Conservation (phyloP, 2,797 vertebrate genomes). For the Nannoperca australis region DNA sequence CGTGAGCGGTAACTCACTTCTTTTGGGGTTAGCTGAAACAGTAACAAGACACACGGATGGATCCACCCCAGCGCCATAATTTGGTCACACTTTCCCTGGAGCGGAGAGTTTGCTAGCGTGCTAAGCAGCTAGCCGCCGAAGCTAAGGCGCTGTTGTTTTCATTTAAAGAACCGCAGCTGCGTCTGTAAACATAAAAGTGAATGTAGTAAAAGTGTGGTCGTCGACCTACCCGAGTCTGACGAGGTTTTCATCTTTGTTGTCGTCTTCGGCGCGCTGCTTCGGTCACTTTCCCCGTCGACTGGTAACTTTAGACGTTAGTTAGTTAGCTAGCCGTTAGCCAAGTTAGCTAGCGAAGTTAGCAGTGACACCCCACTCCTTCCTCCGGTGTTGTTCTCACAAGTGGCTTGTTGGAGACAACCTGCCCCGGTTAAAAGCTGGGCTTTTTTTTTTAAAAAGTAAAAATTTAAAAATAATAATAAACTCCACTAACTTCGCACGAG, state of each 20-base stretch:
- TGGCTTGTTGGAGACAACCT: constrained; percentile 34
- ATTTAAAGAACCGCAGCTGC: constrained; percentile 14
- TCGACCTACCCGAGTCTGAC: constrained; percentile 82
- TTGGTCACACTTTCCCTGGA: constrained; percentile 76
- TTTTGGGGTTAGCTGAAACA: constrained; percentile 26
- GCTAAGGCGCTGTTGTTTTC: constrained; percentile 69
- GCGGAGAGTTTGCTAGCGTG: constrained; percentile 62
- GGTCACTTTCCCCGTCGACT: constrained; percentile 60
- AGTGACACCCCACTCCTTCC: constrained; percentile 65
- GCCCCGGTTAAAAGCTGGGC: neutral
- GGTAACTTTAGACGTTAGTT: constrained; percentile 67
- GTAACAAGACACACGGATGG: constrained; percentile 42
- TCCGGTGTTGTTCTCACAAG: constrained; percentile 70
- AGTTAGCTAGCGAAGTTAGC: constrained; percentile 73
- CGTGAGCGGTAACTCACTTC: neutral
- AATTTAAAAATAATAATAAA: neutral
- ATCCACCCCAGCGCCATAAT: constrained; percentile 76
- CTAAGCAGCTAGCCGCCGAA: constrained; percentile 68
- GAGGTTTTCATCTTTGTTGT: constrained; percentile 84
- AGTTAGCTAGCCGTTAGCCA: constrained; percentile 68
- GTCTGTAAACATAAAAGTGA: neutral
- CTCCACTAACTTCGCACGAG: neutral
- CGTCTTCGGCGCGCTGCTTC: constrained; percentile 44
- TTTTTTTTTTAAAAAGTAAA: neutral
- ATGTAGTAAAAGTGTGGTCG: neutral